Base-by-base conservation (phyloP, 2,113 vertebrate genomes). In the Amia ocellicauda region DNA sequence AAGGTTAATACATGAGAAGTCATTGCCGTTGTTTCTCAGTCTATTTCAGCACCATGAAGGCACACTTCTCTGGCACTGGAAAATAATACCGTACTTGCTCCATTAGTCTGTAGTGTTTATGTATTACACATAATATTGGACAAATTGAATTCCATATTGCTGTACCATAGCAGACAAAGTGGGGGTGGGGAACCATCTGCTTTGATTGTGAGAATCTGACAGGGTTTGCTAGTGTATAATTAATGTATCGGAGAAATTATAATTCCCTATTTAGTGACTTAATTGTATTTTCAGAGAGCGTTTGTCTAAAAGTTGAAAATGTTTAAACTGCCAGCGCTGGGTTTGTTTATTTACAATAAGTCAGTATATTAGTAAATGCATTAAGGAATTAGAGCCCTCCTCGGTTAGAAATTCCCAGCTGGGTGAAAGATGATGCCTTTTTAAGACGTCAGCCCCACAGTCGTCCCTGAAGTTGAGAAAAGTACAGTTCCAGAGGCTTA, bases 391-490 rank as follows among this genome's bases (percentile, higher is more conserved):
- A 89, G 83, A 86, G 57, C 82, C 75, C 62, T 36, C 78, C 84
- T 84, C 83, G 86, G 86, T 83, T 71, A 82, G 85, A 70, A 87
- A 87, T 89, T 93, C 93, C 94, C 91, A 87, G 76, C 88, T 87
- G 93, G 89, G 82, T 92, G 90, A 90, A 94, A 91, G 82, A 88
- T 77, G 91, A 94, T 89, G 90, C 91, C 89, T 88, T 86, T 87
- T 89, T 87, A 88, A 88, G 80, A 81, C 86, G 89, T 83, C 85
- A 89, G 89, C 89, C 89, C 87, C 86, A 78, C 81, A 86, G 88
- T 78, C 80, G 75, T 80, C 86, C 82, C 85, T 82, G 83, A 90
- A 89, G 89, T 86, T 90, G 79, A 86, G 19, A n/a, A 50, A 31
- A 89, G 86, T 90, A 67, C 66, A 58, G 56, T 43, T 64, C 67